Evolutionary conservation across 2,888 invertebrate genomes (phyloP).

Genomic region (Ennomos erosarius): DNA sequence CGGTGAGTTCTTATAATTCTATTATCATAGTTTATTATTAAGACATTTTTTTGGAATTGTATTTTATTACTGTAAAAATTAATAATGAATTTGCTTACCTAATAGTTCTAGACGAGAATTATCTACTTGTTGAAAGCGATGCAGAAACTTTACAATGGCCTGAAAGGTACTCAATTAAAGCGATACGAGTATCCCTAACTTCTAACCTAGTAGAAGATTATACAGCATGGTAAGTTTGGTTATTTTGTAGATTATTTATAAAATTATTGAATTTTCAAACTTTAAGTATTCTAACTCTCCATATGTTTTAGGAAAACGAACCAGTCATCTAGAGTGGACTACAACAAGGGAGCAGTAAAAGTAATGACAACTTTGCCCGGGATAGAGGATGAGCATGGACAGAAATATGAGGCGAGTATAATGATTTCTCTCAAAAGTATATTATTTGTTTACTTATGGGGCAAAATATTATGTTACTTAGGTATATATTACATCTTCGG

Average conservation of each 20-base stretch:
- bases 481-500: no score
- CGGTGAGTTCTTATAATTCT: neutral
- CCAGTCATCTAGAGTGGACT: neutral
- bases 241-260: no score
- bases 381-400: no score
- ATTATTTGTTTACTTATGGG: no score
- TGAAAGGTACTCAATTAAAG: neutral
- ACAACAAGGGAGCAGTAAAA: slow-evolving; percentile 1
- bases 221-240: neutral
- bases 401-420: no score
- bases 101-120: neutral
- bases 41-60: neutral
- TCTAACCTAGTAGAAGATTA: slow-evolving; percentile 1
- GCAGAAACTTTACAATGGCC: neutral
- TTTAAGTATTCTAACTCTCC: no score
- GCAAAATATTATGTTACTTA: no score
- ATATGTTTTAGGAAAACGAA: neutral
- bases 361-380: neutral
- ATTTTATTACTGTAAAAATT: no score
- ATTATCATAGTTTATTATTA: neutral
- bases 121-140: neutral
- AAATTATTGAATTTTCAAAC: no score
- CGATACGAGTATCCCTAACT: neutral
- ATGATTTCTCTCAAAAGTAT: no score
- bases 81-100: neutral